Base-by-base conservation (phyloP, 2,797 vertebrate genomes). In the Enteromius anoplus region DNA sequence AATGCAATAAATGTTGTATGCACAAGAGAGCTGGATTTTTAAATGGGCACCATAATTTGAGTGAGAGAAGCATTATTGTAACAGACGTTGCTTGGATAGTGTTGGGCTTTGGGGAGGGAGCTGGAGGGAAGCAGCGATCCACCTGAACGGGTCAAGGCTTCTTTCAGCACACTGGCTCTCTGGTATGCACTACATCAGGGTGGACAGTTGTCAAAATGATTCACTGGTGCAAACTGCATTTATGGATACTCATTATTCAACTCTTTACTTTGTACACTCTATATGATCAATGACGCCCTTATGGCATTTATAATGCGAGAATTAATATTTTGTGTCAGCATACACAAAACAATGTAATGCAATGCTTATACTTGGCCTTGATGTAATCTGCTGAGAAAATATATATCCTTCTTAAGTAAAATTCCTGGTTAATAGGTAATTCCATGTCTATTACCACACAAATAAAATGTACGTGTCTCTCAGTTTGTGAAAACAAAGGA, bases 131-230 rank as follows among this genome's bases (percentile, higher is more conserved):
- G 34, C 49, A 21, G 60, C 1, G 23, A 53, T 34, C 47, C 71
- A 68, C 72, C 62, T 68, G 72, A 47, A 45, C 7, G 23, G 71
- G 58, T 66, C 32, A 53, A 49, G 45, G 45, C 45, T 45, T 71
- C 78, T 58, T 58, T 58, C 37, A 32, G 17, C 37, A 60, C 15
- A 21, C 37, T 71, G 66, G 53, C 19, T 60, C 62, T 45, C 12
- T 81, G 55, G 40, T n/a, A 12, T 75, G 34, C 58, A 65, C 62
- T 66, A 55, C n/a, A 81, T 76, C 72, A 55, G 62, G 80, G 71
- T 82, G 81, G 71, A 82, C 72, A 68, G 49, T 75, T 82, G 81
- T 82, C 72, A 76, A 34, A 68, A 68, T 82, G 81, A 82, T 58
- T 76, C 81, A 82, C 62, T 47, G 23, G 23, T 58, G 37, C 72